Conservation (phyloP, 2,888 invertebrate genomes). For the Petrolisthes cinctipes region DNA sequence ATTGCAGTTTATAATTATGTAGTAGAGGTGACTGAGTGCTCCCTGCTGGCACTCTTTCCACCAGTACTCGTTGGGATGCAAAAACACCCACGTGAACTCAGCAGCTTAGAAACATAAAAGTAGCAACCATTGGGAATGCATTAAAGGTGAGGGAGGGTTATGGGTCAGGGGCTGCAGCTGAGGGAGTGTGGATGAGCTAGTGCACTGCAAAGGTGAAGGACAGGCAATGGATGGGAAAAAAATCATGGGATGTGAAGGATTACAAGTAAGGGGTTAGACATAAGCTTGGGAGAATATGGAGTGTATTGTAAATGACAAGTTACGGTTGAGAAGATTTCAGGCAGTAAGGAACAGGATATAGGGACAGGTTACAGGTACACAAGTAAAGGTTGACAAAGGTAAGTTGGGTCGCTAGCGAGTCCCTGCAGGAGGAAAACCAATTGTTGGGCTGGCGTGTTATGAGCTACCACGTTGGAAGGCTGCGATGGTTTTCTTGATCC, state of each 20-base stretch:
- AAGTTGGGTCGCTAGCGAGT: constrained; percentile 28
- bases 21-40: neutral
- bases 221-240: no score
- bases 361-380: no score
- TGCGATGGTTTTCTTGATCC: constrained; percentile 65
- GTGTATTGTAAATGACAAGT: no score
- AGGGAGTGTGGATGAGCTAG: no score
- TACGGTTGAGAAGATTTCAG: neutral
- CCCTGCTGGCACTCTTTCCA: neutral
- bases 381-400: neutral
- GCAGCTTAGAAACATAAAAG: neutral
- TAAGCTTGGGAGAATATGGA: no score
- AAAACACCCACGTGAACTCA: neutral
- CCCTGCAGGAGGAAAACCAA: constrained; percentile 14
- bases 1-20: constrained; percentile 29
- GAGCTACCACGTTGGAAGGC: constrained; percentile 54
- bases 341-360: neutral
- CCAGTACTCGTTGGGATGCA: neutral
- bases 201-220: no score
- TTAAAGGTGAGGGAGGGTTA: neutral
- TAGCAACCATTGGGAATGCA: constrained; percentile 13
- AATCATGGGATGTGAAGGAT: no score
- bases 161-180: no score
- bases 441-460: constrained; percentile 33
- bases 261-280: no score